Base-by-base conservation (phyloP, 2,888 invertebrate species). In the Crossocerus cetratus region DNA sequence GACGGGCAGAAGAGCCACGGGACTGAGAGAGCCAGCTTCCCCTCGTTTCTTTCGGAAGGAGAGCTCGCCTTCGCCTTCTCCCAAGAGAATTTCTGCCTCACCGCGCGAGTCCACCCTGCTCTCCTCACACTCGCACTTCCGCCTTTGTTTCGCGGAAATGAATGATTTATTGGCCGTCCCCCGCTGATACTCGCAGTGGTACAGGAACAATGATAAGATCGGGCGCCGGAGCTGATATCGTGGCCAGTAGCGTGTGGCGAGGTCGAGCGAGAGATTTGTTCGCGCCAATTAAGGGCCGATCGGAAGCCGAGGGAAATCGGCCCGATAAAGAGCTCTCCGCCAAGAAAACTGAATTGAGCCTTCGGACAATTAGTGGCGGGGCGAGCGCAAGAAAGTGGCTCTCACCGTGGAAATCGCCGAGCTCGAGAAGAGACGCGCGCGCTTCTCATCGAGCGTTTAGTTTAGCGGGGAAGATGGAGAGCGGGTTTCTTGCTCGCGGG, bases 401-500 rank as follows among this genome's bases (percentile, higher is more conserved):
- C 69, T 69, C 66, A 72, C 32, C 8, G 32, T 74, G 70, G 79
- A 80, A 74, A 80, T 72, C 61, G 18, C 43, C 14, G 21, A 67
- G 74, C 69, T 77, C 68, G 65, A 65, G n/a, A n/a, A n/a, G n/a
- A 70, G 68, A 32, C 32, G 32, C 32, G 8, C 32, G n/a, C n/a
- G n/a, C n/a, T n/a, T 32, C 32, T 32, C 32, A 4, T 8, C 1
- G 1, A 11, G 32, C 32, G 5, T 32, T 11, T 4, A 32, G 32
- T 32, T 32, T 32, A 32, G 5, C 32, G 32, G 8, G 32, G 32
- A 16, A 80, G 81, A 81, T 81, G 60, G 72, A 73, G 58, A 73
- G 58, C 68, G 61, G 11, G 69, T 76, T 81, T 81, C 80, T 78
- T 78, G 80, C 81, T 66, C 62, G 66, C 66, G 43, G 45, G 63